These are phyloP conservation scores for Mythimna pallens DNA, from an alignment of 2,888 invertebrate genomes.

Conservation along the genomic window DNA sequence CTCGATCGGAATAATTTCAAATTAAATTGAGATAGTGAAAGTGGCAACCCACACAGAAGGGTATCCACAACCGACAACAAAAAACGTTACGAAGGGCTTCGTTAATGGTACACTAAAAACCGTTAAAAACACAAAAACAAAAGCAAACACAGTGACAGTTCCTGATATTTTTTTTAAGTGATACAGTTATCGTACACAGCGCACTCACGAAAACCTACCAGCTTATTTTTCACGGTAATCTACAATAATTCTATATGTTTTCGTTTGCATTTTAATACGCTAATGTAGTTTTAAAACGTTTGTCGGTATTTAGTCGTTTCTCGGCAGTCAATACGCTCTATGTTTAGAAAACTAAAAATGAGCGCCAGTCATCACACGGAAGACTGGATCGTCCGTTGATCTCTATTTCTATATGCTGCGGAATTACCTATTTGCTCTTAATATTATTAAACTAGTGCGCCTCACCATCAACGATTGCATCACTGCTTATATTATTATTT, in stretches of 20 bases:
- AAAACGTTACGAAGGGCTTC: no score
- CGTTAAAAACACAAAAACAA: background rate
- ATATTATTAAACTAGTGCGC: no score
- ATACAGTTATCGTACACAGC: conserved; percentile 2
- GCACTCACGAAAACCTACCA: background rate
- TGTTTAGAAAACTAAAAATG: conserved; percentile 71
- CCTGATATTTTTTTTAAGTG: background rate
- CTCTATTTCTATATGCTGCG: conserved; percentile 40
- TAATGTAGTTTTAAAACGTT: conserved; percentile 6
- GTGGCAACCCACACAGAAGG: no score
- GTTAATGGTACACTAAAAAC: background rate
- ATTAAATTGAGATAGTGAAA: background rate
- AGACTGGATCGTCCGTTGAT: conserved; percentile 59
- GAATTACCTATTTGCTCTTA: background rate
- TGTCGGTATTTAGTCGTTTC: conserved; percentile 28
- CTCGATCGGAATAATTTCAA: background rate
- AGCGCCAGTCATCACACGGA: conserved; percentile 60
- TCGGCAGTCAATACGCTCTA: conserved; percentile 52
- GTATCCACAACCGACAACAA: background rate
- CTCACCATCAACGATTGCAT: no score
- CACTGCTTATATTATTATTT: no score
- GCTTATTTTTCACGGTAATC: conserved; percentile 19
- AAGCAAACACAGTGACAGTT: conserved; percentile 3
- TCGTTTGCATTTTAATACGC: conserved; percentile 17
- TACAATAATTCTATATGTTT: background rate